Base-by-base conservation (phyloP, 2,797 vertebrate species). In the Furcifer pardalis region DNA sequence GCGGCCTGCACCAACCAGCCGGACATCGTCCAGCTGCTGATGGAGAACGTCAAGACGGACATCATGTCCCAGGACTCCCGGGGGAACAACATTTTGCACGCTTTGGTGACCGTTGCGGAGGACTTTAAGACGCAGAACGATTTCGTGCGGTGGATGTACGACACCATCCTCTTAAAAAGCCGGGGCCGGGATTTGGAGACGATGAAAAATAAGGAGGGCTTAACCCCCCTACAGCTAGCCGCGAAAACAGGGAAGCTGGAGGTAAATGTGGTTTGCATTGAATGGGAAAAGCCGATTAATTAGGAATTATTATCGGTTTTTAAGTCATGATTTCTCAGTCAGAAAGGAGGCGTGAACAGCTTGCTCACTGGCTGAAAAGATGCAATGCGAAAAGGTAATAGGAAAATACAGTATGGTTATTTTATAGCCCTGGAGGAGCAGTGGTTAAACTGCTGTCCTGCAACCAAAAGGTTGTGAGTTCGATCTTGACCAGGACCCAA, bases 1-100 rank as follows among this genome's bases (percentile, higher is more conserved):
- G 96, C 96, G 1, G 96, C 96, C 0, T 97, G 96, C 56, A 97
- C 96, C 89, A 97, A 97, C 86, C 96, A 97, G 72, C 96, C 96
- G 0, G 96, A 97, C 83, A 96, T 97, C 0, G 94, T 96, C 27
- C 93, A 96, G 13, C 90, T 97, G 49, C 84, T 97, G 71, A 97
- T 97, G 96, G 95, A 96, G 77, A 96, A 96, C 0, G 89, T 88
- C 85, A 93, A 94, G 80, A 97, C 95, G 0, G 92, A 96, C 17
- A 96, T 97, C 83, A 65, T 90, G 37, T 96, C 95, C 1, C 96
- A 96, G 91, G 96, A 97, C 86, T 96, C 96, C 3, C 88, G 94
- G 77, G 96, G 96, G 79, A 97, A 97, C 89, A 97, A 96, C 0
- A 96, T 97, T 65, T 92, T 97, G 0, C 96, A 97, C 0, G 96